phyloP scores from a whole-genome alignment of 1,140 invertebrate genomes.

The Drosophila pectinifera region DNA sequence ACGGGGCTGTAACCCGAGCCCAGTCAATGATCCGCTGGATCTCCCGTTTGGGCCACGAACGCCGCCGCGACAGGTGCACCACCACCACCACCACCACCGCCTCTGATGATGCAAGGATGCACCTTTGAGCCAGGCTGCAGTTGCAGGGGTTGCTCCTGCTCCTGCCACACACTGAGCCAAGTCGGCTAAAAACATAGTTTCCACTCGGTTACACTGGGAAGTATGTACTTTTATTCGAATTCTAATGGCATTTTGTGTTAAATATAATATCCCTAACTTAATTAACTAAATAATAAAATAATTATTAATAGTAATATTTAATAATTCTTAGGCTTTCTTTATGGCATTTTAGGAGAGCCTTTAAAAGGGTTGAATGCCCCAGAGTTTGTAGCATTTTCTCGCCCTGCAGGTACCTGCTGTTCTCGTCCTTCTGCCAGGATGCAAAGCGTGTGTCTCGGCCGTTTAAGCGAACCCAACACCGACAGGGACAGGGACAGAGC shows the following conservation, averaged over 20 bases:
- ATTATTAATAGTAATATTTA: not conserved
- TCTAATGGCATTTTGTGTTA: too few relatives aligned
- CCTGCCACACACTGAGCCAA: too few relatives aligned
- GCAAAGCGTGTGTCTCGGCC: slow-evolving; percentile 68
- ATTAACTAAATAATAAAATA: too few relatives aligned
- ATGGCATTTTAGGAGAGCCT: too few relatives aligned
- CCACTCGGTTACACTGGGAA: too few relatives aligned
- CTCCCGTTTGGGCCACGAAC: slow-evolving; percentile 47
- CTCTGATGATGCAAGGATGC: slow-evolving; percentile 71
- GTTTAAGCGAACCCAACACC: slow-evolving; percentile 38
- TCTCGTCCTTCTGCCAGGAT: slow-evolving; percentile 63
- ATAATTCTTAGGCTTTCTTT: too few relatives aligned
- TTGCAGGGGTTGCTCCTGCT: slow-evolving; percentile 56
- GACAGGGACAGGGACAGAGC: not conserved
- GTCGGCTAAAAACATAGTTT: too few relatives aligned
- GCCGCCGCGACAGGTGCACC: slow-evolving; percentile 76
- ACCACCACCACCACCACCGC: slow-evolving; percentile 24
- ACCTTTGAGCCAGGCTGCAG: slow-evolving; percentile 73
- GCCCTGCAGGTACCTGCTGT: slow-evolving; percentile 20
- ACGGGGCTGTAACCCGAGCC: slow-evolving; percentile 64
- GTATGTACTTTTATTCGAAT: too few relatives aligned
- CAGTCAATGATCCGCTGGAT: slow-evolving; percentile 76
- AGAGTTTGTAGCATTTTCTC: not conserved
- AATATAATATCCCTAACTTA: too few relatives aligned
- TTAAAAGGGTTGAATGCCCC: too few relatives aligned